Percentiles rank a stretch among this genome's conserved stretches.
Evolutionary conservation across 2,888 invertebrate genomes (phyloP).

Genomic region (Charanyca ferruginea): DNA sequence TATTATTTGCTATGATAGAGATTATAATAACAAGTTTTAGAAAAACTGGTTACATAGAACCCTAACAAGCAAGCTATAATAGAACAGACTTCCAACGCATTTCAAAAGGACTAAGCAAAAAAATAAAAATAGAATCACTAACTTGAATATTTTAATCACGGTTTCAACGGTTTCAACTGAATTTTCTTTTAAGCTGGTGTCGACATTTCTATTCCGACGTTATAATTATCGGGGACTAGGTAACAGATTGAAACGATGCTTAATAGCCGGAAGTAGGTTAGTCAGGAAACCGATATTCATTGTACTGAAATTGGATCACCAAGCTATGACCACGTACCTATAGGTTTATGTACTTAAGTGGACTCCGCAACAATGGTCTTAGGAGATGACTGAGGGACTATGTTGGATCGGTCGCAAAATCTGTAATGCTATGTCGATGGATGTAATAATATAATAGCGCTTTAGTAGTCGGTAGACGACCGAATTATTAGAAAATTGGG

Average conservation of each 20-base stretch:
- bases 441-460: slow-evolving; percentile 24
- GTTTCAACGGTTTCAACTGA: not conserved
- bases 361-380: slow-evolving; percentile 36
- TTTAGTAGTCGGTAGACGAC: not conserved
- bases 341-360: slow-evolving; percentile 36
- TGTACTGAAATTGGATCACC: slow-evolving; percentile 49
- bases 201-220: slow-evolving; percentile 9
- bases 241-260: slow-evolving; percentile 32
- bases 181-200: slow-evolving; percentile 7
- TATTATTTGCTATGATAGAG: too few relatives aligned
- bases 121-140: not conserved
- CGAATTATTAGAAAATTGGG: slow-evolving; percentile 4
- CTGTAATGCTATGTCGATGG: slow-evolving; percentile 4
- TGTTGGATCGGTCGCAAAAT: slow-evolving; percentile 21
- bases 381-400: slow-evolving; percentile 28
- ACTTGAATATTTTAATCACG: slow-evolving; percentile 6
- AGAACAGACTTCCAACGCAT: not conserved
- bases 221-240: slow-evolving; percentile 13
- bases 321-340: slow-evolving; percentile 40
- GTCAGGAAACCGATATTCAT: slow-evolving; percentile 49
- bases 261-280: slow-evolving; percentile 48
- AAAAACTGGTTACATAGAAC: too few relatives aligned
- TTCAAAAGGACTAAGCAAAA: not conserved
- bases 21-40: too few relatives aligned
- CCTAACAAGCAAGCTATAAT: not conserved